Evolutionary conservation across 2,113 vertebrate species (phyloP).

Genomic region (Pelecanoides urinatrix): DNA sequence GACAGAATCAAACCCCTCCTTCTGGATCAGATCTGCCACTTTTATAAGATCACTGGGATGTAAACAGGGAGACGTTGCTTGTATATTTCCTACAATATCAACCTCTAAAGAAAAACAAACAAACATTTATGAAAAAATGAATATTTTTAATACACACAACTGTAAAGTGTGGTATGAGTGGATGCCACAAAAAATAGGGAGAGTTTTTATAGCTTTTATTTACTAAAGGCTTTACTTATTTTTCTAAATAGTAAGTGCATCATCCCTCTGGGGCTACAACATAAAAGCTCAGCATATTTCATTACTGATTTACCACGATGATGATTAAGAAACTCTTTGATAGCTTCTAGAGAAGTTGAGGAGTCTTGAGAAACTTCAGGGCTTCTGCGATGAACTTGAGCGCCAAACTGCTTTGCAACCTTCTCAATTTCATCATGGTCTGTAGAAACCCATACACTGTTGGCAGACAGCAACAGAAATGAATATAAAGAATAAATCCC

Average conservation of each 20-base stretch:
- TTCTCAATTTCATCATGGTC: slow-evolving; percentile 90
- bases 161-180: neutral
- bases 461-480: neutral
- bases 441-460: slow-evolving; percentile 94
- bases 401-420: slow-evolving; percentile 83
- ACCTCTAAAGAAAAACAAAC: slow-evolving; percentile 76
- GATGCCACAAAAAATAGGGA: neutral
- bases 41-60: slow-evolving; percentile 85
- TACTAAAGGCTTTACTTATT: neutral
- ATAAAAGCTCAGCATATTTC: neutral
- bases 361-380: slow-evolving; percentile 86
- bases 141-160: neutral
- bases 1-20: slow-evolving; percentile 84
- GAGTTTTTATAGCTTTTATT: neutral
- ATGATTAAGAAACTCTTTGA: slow-evolving; percentile 82
- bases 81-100: slow-evolving; percentile 89
- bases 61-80: slow-evolving; percentile 94
- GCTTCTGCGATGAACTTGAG: slow-evolving; percentile 87
- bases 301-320: slow-evolving; percentile 73
- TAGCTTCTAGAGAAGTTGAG: slow-evolving; percentile 88
- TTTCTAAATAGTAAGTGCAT: neutral
- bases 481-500: neutral
- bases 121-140: neutral
- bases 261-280: neutral
- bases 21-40: slow-evolving; percentile 83